Percentiles rank a stretch among this genome's conserved stretches.
Conservation (phyloP, 2,113 vertebrate species). For the Melanerpes formicivorus region DNA sequence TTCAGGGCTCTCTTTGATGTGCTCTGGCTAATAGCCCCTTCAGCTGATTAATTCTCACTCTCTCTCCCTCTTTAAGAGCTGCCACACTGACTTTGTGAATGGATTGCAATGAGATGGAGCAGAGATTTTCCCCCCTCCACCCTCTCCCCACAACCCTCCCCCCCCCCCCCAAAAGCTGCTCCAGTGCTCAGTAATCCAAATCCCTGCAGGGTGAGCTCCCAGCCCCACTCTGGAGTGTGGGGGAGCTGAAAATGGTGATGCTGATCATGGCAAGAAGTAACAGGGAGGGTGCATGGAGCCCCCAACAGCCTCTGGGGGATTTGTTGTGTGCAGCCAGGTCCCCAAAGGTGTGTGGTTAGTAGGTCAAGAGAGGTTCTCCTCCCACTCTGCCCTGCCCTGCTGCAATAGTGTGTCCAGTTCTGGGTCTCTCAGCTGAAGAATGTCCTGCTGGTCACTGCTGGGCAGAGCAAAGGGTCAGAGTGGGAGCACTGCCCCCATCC, state of each 20-base stretch:
- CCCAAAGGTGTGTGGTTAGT: background rate
- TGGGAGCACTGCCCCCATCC: too few species aligned
- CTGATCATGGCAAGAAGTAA: constrained; percentile 39
- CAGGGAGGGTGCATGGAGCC: background rate
- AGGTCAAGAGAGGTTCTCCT: too few species aligned
- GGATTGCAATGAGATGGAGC: constrained; percentile 36
- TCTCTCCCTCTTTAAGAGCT: constrained; percentile 8
- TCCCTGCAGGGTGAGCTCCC: constrained; percentile 3
- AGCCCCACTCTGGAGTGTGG: background rate
- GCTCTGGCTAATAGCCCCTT: constrained; percentile 14
- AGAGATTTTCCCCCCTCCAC: background rate
- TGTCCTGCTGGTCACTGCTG: too few species aligned
- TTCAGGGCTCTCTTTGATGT: background rate
- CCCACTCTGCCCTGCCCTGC: too few species aligned
- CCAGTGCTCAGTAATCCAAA: constrained; percentile 43
- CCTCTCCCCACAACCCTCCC: background rate
- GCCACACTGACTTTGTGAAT: constrained; percentile 52
- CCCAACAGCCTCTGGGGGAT: constrained; percentile 15
- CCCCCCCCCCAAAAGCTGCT: constrained; percentile 25
- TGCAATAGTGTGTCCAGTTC: too few species aligned
- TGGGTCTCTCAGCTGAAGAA: too few species aligned
- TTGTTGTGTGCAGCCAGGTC: background rate
- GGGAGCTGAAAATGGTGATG: constrained; percentile 36
- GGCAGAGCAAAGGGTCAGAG: too few species aligned
- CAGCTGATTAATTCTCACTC: constrained; percentile 34